Evolutionary conservation across 1,140 invertebrate species (phyloP), one percentile per base, ranked within the genome.

Genomic region (Leguminivora glycinivorella): DNA sequence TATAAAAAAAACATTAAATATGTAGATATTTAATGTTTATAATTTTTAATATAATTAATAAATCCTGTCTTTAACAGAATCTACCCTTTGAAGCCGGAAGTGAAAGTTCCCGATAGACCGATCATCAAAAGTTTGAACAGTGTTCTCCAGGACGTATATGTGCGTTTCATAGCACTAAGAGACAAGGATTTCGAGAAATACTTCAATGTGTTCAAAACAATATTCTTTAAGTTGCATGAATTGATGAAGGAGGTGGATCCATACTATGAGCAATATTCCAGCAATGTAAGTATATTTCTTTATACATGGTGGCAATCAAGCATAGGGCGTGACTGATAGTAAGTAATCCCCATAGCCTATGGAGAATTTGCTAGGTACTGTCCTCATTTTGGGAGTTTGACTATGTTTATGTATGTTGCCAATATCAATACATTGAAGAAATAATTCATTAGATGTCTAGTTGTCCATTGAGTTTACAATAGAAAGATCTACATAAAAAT

Each of bases 191-290:
- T 83, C 19, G 7, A 69, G 10, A 43, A 68, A 6, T 77, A 86
- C 38, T 87, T 83, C 73, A 74, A 24, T 17, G 81, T 88, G 1
- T 83, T 86, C 52, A 68, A 73, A 14, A 63, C 56, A 3, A 69
- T 88, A 22, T 84, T 88, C 9, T 66, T 70, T 9, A 66, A 67
- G 22, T 63, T 87, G 5, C 76, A 87, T 24, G 66, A 58, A 2
- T 69, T 72, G n/a, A 87, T 87, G 85, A 84, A 84, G 58, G 25
- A 66, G 26, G 83, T 83, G 0, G 83, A 85, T 72, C 68, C 72
- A 5, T 85, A 87, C 47, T 87, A 80, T 31, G 58, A 56, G 9
- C 72, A 73, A 19, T 84, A 84, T 70, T 79, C 79, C 0, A 83
- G 84, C 0, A 81, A 80, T 17, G 47, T 52, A 9, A 52, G 47